A percentile compares a stretch with the other conserved stretches of the same genome.
These are phyloP conservation scores for Actinia equina DNA, from an alignment of 64 coral and sea anemone species.

Conservation along the genomic window DNA sequence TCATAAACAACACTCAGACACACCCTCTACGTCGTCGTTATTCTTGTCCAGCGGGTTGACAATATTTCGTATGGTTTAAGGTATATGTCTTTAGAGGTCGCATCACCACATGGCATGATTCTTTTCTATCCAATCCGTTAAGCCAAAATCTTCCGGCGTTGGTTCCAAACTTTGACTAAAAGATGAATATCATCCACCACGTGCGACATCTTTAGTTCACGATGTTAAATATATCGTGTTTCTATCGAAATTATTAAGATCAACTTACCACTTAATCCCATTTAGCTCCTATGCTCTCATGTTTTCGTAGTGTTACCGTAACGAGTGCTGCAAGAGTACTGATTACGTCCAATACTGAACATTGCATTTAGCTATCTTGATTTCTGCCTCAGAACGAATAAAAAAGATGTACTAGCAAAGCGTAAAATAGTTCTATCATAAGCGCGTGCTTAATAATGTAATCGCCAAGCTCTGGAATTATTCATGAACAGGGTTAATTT, in stretches of 20 bases:
- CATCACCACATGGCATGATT: neutral
- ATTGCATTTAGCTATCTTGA: neutral
- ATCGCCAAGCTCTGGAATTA: neutral
- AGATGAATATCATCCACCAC: neutral
- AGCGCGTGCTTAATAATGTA: neutral
- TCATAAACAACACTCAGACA: neutral
- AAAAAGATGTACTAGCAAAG: neutral
- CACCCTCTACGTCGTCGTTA: neutral
- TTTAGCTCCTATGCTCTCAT: neutral
- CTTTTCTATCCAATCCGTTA: neutral
- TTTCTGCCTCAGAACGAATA: neutral
- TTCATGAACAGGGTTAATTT: neutral
- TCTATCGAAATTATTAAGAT: neutral
- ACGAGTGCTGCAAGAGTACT: neutral
- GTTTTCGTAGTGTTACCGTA: neutral
- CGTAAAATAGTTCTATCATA: too few relatives aligned
- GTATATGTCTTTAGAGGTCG: neutral
- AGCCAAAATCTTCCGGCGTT: neutral
- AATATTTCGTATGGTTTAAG: neutral
- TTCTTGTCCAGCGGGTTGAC: neutral
- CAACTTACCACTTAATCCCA: neutral
- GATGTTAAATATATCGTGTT: neutral
- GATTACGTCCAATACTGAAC: neutral
- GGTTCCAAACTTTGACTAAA: neutral
- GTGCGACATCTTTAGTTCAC: neutral